Base-by-base conservation (phyloP, 2,888 invertebrate genomes). In the Philereme transversata region DNA sequence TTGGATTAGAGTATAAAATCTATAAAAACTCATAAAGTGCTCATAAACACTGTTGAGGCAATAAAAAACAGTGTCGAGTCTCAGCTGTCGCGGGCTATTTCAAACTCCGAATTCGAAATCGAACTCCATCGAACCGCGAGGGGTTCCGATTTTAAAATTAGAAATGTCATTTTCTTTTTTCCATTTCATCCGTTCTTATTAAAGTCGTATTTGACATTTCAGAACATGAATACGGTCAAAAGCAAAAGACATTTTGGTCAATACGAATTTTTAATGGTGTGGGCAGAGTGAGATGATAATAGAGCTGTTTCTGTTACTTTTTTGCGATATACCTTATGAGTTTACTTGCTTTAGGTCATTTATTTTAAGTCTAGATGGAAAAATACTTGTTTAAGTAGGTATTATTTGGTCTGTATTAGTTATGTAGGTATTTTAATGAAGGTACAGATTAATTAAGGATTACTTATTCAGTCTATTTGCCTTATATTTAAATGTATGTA, bases 61-160 rank as follows among this genome's bases (percentile, higher is more conserved):
- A 89, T 90, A 91, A 92, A 91, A 90, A 91, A 87, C 83, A 84
- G 86, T 85, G 89, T 87, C 87, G 87, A 86, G 81, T 84, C 84
- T 91, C 92, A 91, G 91, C 92, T 91, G 91, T 90, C 90, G 89
- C 83, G 87, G 58, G 89, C 87, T 91, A 91, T 91, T 91, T 91
- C 83, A 81, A 88, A 89, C 87, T 89, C 68, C 71, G 55, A 62
- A 74, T 67, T 67, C 55, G 65, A 79, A 80, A 88, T 88, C 84
- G 81, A 87, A 90, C 88, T 54, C 55, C 62, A 92, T 91, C 91
- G 91, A 91, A 90, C 88, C 73, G 78, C 86, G 75, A 79, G 80
- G 82, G 81, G 83, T 78, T 78, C 80, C 78, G 80, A 81, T 82
- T 86, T 86, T 84, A 86, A 87, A 83, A 80, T 84, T 86, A 84